Percentiles rank a stretch among this genome's conserved stretches.
phyloP scores from a whole-genome alignment of 2,113 vertebrate genomes.

The Lepus timidus region DNA sequence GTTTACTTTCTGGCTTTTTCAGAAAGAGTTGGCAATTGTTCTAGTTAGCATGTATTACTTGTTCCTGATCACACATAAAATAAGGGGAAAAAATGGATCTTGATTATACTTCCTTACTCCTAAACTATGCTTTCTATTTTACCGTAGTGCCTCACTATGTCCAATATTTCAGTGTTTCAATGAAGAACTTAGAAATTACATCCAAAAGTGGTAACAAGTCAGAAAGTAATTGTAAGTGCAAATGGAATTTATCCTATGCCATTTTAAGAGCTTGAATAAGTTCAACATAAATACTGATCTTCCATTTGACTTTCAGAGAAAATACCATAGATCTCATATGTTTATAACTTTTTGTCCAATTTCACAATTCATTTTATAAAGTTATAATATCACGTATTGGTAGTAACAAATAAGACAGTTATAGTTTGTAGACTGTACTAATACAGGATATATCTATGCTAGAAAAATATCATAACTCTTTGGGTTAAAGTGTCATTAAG shows the following conservation, averaged over 20 bases:
- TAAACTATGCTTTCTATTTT: not conserved
- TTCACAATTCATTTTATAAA: slow-evolving; percentile 84
- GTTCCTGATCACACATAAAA: not conserved
- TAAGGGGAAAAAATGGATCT: not conserved
- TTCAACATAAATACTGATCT: not conserved
- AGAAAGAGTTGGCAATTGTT: not conserved
- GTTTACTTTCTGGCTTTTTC: not conserved
- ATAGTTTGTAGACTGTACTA: slow-evolving; percentile 57
- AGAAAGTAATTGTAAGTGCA: not conserved
- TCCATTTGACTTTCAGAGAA: not conserved
- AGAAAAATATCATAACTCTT: slow-evolving; percentile 73
- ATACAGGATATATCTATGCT: not conserved
- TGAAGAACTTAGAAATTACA: not conserved
- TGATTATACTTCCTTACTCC: not conserved
- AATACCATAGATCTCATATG: slow-evolving; percentile 68
- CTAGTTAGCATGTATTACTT: not conserved
- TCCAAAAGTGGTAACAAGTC: not conserved
- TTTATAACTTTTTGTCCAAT: slow-evolving; percentile 81
- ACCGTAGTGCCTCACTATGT: not conserved
- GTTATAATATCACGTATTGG: slow-evolving; percentile 64
- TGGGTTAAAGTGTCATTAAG: slow-evolving; percentile 73
- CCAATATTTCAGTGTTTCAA: not conserved
- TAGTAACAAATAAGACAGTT: slow-evolving; percentile 59
- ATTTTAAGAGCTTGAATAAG: not conserved
- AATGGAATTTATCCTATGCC: not conserved